phyloP scores from a whole-genome alignment of 2,888 invertebrate species.

The Willowsia nigromaculata region DNA sequence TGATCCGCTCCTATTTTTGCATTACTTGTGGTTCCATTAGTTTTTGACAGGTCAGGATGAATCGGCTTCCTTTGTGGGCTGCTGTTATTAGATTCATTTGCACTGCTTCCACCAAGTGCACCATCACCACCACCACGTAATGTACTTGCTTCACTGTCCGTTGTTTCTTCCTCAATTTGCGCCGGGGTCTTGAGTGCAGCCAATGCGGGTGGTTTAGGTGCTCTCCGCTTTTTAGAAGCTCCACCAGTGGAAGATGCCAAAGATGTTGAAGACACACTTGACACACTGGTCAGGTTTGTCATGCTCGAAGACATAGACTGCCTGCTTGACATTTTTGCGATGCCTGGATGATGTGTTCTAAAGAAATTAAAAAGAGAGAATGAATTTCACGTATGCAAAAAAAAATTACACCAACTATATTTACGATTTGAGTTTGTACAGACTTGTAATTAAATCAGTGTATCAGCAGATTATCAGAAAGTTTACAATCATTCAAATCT shows the following conservation, averaged over 20 bases:
- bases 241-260: constrained; percentile 79
- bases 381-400: neutral
- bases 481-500: no score
- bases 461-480: neutral
- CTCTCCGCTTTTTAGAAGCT: constrained; percentile 84
- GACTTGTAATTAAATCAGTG: neutral
- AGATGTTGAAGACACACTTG: constrained; percentile 79
- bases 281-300: constrained; percentile 78
- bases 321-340: constrained; percentile 79
- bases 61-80: constrained; percentile 52
- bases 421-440: neutral
- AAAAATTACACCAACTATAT: neutral
- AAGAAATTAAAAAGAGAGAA: constrained; percentile 49
- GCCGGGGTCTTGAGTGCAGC: constrained; percentile 75
- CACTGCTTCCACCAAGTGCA: neutral
- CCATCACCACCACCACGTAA: constrained; percentile 36
- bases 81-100: neutral
- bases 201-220: constrained; percentile 82
- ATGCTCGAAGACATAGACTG: constrained; percentile 80
- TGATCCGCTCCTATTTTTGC: neutral
- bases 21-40: neutral
- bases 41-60: constrained; percentile 23
- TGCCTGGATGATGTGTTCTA: constrained; percentile 78
- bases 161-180: constrained; percentile 75
- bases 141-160: constrained; percentile 71